Conservation (phyloP, 2,797 vertebrate species). For the Pangasius sanitwongsei region DNA sequence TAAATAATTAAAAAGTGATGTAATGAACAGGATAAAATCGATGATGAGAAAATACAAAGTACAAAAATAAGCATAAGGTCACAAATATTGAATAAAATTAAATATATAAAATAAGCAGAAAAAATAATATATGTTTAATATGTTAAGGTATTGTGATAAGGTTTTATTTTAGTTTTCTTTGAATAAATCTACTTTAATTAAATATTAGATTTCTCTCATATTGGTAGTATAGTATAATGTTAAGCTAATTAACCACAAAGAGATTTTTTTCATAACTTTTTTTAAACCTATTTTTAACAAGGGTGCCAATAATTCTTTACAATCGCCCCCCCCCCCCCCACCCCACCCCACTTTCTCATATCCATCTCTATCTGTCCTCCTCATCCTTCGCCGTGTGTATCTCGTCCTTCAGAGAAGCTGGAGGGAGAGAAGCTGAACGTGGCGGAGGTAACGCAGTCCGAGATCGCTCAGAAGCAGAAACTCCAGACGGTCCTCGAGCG, state of each 20-base stretch:
- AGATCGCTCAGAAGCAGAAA: slow-evolving; percentile 98
- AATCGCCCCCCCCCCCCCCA: background rate
- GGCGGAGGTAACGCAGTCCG: slow-evolving; percentile 97
- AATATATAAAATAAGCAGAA: background rate
- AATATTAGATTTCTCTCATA: background rate
- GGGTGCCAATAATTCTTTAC: background rate
- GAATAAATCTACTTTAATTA: background rate
- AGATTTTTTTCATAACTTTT: no score
- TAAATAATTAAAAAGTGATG: background rate
- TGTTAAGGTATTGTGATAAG: background rate
- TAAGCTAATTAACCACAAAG: background rate
- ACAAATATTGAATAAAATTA: background rate
- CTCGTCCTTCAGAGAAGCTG: slow-evolving; percentile 83
- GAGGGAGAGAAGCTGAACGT: slow-evolving; percentile 96
- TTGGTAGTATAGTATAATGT: background rate
- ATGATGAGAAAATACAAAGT: background rate
- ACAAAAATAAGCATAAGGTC: background rate
- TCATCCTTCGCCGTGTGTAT: background rate
- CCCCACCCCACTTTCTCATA: background rate
- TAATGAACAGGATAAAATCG: background rate
- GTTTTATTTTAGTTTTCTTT: background rate
- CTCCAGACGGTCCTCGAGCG: slow-evolving; percentile 95
- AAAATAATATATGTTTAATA: background rate
- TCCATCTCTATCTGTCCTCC: background rate
- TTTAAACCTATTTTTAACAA: background rate